phyloP scores from a whole-genome alignment of 2,113 vertebrate species.

The Baryphthengus martii region DNA sequence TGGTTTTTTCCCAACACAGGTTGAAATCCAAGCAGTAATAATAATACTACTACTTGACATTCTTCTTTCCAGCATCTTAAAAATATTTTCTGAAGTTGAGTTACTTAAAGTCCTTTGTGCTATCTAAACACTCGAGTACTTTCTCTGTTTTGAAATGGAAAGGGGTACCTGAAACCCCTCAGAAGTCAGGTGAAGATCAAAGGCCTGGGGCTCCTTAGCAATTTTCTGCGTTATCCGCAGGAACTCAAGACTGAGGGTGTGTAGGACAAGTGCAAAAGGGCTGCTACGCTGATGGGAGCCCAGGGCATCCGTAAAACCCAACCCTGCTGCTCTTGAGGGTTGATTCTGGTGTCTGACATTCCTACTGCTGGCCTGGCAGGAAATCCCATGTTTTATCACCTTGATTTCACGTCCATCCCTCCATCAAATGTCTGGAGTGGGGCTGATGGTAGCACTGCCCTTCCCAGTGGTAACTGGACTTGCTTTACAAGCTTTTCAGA shows the following conservation, averaged over 20 bases:
- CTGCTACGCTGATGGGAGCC: background rate
- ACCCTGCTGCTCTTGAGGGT: background rate
- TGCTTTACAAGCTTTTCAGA: background rate
- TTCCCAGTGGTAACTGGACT: background rate
- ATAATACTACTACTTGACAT: background rate
- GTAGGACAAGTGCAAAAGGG: background rate
- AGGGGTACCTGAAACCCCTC: background rate
- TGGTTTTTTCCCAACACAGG: background rate
- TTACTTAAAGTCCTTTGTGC: conserved; percentile 2
- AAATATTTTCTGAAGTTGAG: background rate
- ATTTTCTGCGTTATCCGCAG: background rate
- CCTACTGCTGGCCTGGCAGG: background rate
- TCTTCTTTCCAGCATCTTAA: background rate
- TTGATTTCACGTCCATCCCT: background rate
- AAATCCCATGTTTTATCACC: background rate
- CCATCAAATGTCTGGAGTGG: background rate
- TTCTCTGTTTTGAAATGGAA: conserved; percentile 19
- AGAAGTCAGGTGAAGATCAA: conserved; percentile 17
- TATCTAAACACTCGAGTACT: background rate
- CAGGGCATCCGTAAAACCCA: background rate
- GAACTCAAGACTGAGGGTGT: background rate
- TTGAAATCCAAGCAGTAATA: background rate
- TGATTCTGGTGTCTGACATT: background rate
- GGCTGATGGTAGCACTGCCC: background rate
- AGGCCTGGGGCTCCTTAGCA: background rate